Evolutionary conservation across 2,797 vertebrate genomes (phyloP).

Genomic region (Hoplostethus mediterraneus): DNA sequence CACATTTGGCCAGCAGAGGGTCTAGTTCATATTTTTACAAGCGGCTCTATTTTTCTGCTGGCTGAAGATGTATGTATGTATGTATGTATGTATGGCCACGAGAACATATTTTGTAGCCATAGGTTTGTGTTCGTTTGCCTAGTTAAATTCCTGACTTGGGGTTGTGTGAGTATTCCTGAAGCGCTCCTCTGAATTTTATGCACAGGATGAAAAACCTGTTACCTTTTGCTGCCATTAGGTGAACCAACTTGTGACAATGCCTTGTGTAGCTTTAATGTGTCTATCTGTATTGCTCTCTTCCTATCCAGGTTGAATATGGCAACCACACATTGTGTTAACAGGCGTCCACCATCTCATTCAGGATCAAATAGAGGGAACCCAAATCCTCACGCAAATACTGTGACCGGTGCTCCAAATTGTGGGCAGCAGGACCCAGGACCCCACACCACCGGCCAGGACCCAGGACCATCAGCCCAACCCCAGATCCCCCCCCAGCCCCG

Average conservation of each 20-base stretch:
- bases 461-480: conserved; percentile 26
- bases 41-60: too few species aligned
- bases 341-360: conserved; percentile 23
- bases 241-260: not conserved
- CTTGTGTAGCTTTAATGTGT: not conserved
- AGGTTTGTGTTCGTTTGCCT: too few species aligned
- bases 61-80: too few species aligned
- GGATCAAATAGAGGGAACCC: conserved; percentile 23
- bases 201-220: too few species aligned
- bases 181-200: too few species aligned
- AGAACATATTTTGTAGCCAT: too few species aligned
- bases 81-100: too few species aligned
- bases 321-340: not conserved
- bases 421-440: conserved; percentile 40
- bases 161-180: too few species aligned
- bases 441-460: conserved; percentile 27
- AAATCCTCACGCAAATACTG: not conserved
- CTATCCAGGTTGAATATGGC: conserved; percentile 53
- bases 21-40: too few species aligned
- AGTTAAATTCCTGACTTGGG: too few species aligned
- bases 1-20: too few species aligned
- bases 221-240: too few species aligned
- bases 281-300: not conserved
- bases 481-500: conserved; percentile 12
- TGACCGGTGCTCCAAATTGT: not conserved